phyloP scores from a whole-genome alignment of 2,797 vertebrate genomes.

The Danio choprae region DNA sequence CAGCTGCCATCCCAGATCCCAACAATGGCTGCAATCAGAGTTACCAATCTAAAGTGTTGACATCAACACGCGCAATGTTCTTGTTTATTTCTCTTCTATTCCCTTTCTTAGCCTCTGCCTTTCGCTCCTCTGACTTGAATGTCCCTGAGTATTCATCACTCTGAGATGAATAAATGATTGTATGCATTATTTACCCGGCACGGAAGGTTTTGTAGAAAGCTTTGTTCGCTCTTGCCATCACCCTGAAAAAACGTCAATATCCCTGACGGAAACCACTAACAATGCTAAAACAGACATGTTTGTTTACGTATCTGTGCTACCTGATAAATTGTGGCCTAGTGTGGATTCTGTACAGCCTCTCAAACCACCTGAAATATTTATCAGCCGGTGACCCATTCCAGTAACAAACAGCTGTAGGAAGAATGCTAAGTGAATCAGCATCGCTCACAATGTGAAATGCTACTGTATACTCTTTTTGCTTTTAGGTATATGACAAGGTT shows the following conservation, averaged over 20 bases:
- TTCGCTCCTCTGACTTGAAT: slow-evolving; percentile 50
- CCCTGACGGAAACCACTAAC: slow-evolving; percentile 38
- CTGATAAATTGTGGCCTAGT: slow-evolving; percentile 33
- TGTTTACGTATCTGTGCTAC: slow-evolving; percentile 44
- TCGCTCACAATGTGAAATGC: slow-evolving; percentile 65
- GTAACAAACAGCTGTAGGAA: slow-evolving; percentile 55
- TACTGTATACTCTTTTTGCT: slow-evolving; percentile 70
- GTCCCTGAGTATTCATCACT: slow-evolving; percentile 59
- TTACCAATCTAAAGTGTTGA: slow-evolving; percentile 21
- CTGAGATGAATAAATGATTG: slow-evolving; percentile 65
- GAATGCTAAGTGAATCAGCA: slow-evolving; percentile 64
- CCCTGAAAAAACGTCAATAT: slow-evolving; percentile 42
- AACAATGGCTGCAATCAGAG: slow-evolving; percentile 26
- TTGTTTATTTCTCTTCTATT: slow-evolving; percentile 51
- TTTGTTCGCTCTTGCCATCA: slow-evolving; percentile 34
- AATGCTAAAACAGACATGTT: slow-evolving; percentile 39
- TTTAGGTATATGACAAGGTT: slow-evolving; percentile 69
- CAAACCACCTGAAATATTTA: slow-evolving; percentile 23
- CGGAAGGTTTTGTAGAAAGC: slow-evolving; percentile 22
- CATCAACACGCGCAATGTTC: slow-evolving; percentile 30
- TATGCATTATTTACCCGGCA: slow-evolving; percentile 63
- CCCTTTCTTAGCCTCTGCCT: slow-evolving; percentile 32
- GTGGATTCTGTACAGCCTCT: slow-evolving; percentile 1
- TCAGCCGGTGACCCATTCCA: slow-evolving; percentile 48
- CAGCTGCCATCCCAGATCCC: slow-evolving; percentile 5